Base-by-base conservation (phyloP, 2,113 vertebrate genomes). In the Mixornis gularis region DNA sequence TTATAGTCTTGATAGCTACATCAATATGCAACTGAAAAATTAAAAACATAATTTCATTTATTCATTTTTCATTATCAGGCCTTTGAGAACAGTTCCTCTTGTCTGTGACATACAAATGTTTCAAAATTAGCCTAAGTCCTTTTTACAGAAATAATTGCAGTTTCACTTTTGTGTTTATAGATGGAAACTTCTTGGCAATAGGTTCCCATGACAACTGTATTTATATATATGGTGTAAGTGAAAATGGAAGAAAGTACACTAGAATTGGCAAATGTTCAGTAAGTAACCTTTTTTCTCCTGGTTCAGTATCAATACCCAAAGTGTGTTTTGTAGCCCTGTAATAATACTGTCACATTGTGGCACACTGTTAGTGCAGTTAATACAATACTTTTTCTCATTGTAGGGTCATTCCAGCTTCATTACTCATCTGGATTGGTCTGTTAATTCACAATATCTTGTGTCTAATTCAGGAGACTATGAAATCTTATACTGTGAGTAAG, bases 401-500 rank as follows among this genome's bases (percentile, higher is more conserved):
- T 93, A 99, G 99, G 99, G 99, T 94, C 99, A 99, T 96, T 99
- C 99, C 92, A 99, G 99, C 95, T 99, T 99, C 96, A 99, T 99
- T 93, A 99, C 99, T 71, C 99, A 99, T 92, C 96, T 99, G 96
- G 99, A 99, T 96, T 99, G 99, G 99, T 99, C 99, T 8, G 96
- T 98, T 91, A 98, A 99, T 96, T 99, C 99, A 3, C 99, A 99
- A 29, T 99, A 99, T 96, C 98, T 99, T 70, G 98, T 99, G 78
- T 99, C 99, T 44, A 99, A 99, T 96, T 99, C 99, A 40, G 99
- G 99, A 74, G 99, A 99, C 97, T 99, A 99, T 51, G 99, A 99
- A 97, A 99, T 99, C 85, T 98, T 99, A 34, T 99, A 99, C 94
- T 99, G 99, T 99, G 95, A 99, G 99, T 99, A 96, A 73, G 73